These are phyloP conservation scores for Lycia hirtaria DNA, from an alignment of 2,888 invertebrate genomes.

Conservation along the genomic window DNA sequence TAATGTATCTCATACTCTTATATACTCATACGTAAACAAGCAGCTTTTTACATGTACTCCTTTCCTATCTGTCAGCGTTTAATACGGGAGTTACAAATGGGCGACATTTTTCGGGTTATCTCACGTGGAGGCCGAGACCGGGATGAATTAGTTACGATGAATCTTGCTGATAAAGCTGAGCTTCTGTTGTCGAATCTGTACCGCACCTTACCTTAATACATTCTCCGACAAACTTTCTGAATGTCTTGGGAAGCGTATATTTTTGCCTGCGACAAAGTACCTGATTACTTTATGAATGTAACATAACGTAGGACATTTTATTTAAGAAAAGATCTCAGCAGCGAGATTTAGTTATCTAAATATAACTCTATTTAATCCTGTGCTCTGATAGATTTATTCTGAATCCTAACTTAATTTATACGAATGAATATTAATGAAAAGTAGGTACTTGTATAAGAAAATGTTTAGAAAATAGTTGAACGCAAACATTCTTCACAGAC, in stretches of 20 bases:
- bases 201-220: slow-evolving; percentile 5
- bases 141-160: slow-evolving; percentile 36
- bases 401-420: background rate
- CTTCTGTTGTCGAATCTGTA: slow-evolving; percentile 3
- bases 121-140: slow-evolving; percentile 16
- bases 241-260: background rate
- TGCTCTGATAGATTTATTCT: background rate
- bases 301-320: background rate
- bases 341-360: background rate
- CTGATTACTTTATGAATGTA: background rate
- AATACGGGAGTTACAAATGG: slow-evolving; percentile 31
- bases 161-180: slow-evolving; percentile 26
- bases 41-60: background rate
- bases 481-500: background rate
- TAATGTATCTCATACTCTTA: too few species aligned
- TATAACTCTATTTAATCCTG: background rate
- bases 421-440: background rate
- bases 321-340: background rate
- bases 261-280: slow-evolving; percentile 3
- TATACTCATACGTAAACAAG: too few species aligned
- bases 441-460: background rate
- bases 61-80: slow-evolving; percentile 35
- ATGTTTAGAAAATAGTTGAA: background rate
- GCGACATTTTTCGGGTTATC: slow-evolving; percentile 39
- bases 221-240: background rate